Base-by-base conservation (phyloP, 2,888 invertebrate genomes). In the Octonoba sinensis region DNA sequence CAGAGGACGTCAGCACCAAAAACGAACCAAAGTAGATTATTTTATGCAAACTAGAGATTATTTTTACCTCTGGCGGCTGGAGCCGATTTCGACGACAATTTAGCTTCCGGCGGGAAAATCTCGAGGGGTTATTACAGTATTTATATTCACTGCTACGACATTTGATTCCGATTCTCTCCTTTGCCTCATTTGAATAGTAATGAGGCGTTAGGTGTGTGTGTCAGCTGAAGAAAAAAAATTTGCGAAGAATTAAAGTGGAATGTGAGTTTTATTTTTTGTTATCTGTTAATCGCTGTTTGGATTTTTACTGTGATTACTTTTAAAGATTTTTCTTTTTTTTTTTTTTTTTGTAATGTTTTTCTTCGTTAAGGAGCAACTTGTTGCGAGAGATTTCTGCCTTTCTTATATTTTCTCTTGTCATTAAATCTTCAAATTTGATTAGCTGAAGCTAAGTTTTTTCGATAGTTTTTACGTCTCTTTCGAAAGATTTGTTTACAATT, bases 151-250 rank as follows among this genome's bases (percentile, higher is more conserved):
- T 78, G 66, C 57, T 36, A 44, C 73, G 49, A 49, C 75, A 60
- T 75, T 79, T 79, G 66, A 79, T 79, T 79, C 71, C 56, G 18
- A n/a, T 67, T 75, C 59, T 67, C 78, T 71, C 78, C 56, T 47
- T 66, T 72, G 72, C 57, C 78, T 79, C 78, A 79, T 79, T 79
- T 79, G 78, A 79, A 79, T 79, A 72, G 78, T 72, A 79, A 79
- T 79, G 72, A 79, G 78, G 49, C n/a, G 62, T 36, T 36, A 36
- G 36, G 36, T 36, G 36, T 11, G 11, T 36, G 36, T 36, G 36
- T 36, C 36, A 36, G 36, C 36, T 36, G 36, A 6, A 12, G 49
- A 15, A 24, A 49, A 22, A 67, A 75, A 66, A 44, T 27, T 22
- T n/a, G 56, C 3, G 8, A 22, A 46, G 20, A n/a, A 62, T 65